phyloP scores from a whole-genome alignment of 2,888 invertebrate species.

The Scotopteryx bipunctaria region DNA sequence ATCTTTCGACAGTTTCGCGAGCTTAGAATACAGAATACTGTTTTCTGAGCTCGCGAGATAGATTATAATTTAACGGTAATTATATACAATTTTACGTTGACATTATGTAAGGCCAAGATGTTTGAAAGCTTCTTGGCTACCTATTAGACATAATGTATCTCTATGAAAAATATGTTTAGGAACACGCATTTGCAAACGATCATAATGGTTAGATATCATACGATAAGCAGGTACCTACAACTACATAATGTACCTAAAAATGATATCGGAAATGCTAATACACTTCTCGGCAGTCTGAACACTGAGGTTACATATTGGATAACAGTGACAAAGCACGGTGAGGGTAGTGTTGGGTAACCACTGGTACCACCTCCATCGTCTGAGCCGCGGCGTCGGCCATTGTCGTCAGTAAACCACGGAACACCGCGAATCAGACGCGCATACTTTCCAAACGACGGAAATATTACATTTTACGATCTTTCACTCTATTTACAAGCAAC shows the following conservation, averaged over 20 bases:
- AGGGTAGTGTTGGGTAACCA: slow-evolving; percentile 44
- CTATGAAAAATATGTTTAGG: too few species aligned
- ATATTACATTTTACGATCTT: slow-evolving; percentile 9
- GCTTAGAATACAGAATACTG: too few species aligned
- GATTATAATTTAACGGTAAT: too few species aligned
- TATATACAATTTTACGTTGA: too few species aligned
- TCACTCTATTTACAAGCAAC: not conserved
- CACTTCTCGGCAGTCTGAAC: not conserved
- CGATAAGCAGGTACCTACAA: not conserved
- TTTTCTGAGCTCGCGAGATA: too few species aligned
- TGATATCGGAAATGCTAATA: not conserved
- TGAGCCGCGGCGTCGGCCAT: slow-evolving; percentile 13
- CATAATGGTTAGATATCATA: too few species aligned
- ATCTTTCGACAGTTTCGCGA: too few species aligned
- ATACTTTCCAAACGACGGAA: not conserved
- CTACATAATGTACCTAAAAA: not conserved
- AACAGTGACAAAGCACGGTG: slow-evolving; percentile 38
- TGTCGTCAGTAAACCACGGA: slow-evolving; percentile 35
- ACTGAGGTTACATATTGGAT: slow-evolving; percentile 28
- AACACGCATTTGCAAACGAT: too few species aligned
- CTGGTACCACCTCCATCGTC: slow-evolving; percentile 26
- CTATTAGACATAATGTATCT: too few species aligned
- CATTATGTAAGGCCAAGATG: too few species aligned
- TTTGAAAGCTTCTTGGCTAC: too few species aligned
- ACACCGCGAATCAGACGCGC: slow-evolving; percentile 34